These are phyloP conservation scores for Oreochromis aureus DNA, from an alignment of 2,113 vertebrate species.

Conservation along the genomic window DNA sequence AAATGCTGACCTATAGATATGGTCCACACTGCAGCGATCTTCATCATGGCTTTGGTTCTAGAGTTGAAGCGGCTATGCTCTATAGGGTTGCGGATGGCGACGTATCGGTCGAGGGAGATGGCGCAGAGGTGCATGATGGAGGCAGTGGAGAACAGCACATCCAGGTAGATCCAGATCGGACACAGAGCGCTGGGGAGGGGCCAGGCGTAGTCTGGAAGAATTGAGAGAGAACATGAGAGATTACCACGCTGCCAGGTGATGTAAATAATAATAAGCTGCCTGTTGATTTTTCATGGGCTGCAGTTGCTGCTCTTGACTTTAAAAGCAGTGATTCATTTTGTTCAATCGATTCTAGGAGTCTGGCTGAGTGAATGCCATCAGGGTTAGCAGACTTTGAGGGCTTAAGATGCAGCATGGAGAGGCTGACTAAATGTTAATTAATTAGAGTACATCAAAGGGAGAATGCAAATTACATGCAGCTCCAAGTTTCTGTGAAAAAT, in stretches of 20 bases:
- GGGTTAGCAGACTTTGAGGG: neutral
- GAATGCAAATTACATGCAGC: neutral
- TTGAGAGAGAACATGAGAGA: neutral
- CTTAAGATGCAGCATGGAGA: neutral
- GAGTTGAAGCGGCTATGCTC: constrained; percentile 99
- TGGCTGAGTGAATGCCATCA: neutral
- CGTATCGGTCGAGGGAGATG: constrained; percentile 97
- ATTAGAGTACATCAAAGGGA: neutral
- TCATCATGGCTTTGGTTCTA: constrained; percentile 97
- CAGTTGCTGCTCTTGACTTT: neutral
- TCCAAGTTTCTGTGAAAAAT: neutral
- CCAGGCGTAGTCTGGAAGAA: constrained; percentile 87
- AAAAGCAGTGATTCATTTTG: neutral
- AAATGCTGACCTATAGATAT: constrained; percentile 88
- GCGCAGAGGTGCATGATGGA: constrained; percentile 99
- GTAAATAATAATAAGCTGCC: neutral
- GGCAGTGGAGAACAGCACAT: constrained; percentile 96
- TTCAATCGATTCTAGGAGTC: neutral
- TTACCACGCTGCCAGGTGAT: neutral
- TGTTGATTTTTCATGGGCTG: neutral
- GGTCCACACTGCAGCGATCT: constrained; percentile 98
- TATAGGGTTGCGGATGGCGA: constrained; percentile 97
- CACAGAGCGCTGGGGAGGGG: constrained; percentile 90
- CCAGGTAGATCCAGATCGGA: constrained; percentile 98
- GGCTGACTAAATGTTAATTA: neutral